Conservation (phyloP, 2,888 invertebrate species). For the Conchocele bisecta region DNA sequence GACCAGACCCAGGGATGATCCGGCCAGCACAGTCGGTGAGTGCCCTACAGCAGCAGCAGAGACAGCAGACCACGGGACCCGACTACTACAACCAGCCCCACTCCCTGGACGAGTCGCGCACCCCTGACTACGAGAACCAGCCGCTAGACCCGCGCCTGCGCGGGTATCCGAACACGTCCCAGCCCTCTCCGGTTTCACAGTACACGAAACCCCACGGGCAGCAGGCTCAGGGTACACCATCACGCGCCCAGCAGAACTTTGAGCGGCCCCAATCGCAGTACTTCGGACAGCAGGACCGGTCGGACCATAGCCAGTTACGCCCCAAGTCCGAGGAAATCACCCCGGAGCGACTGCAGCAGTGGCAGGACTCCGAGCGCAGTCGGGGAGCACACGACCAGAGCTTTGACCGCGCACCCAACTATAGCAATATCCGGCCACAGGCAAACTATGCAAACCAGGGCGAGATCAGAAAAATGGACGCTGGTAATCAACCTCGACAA, state of each 20-base stretch:
- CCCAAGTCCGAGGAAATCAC: conserved; percentile 76
- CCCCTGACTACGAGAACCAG: conserved; percentile 78
- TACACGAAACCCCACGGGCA: conserved; percentile 25
- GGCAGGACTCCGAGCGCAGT: conserved; percentile 73
- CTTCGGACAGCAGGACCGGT: conserved; percentile 62
- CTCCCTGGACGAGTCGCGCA: conserved; percentile 54
- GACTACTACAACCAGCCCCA: conserved; percentile 65
- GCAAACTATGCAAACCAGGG: conserved; percentile 69
- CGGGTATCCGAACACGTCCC: conserved; percentile 49
- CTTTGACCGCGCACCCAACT: conserved; percentile 65
- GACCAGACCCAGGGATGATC: conserved; percentile 61
- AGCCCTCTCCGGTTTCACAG: conserved; percentile 38
- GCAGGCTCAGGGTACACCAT: conserved; percentile 21
- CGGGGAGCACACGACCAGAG: conserved; percentile 64
- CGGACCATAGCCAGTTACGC: conserved; percentile 61
- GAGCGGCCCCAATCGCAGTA: conserved; percentile 75
- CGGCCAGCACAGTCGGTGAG: conserved; percentile 73
- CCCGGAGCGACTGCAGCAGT: conserved; percentile 70
- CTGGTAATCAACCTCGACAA: conserved; percentile 69
- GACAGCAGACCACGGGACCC: conserved; percentile 46
- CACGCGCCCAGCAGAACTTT: conserved; percentile 59
- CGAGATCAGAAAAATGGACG: conserved; percentile 79
- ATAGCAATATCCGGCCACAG: conserved; percentile 67
- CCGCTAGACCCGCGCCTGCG: conserved; percentile 62
- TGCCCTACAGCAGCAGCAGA: conserved; percentile 60